Conservation (phyloP, 2,797 vertebrate genomes). For the Chloroceryle amazona region DNA sequence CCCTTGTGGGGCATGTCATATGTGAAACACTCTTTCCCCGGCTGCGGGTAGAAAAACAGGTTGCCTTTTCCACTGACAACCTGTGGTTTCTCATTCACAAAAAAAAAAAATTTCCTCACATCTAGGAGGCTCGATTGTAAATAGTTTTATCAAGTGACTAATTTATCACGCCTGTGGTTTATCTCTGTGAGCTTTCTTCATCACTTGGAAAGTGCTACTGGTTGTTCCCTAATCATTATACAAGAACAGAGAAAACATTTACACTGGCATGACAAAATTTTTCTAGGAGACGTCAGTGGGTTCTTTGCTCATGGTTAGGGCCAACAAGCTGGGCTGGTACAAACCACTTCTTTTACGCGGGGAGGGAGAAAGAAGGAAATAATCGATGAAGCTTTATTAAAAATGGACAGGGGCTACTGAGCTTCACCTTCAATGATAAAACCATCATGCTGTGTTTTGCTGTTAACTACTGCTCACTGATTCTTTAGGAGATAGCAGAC, state of each 20-base stretch:
- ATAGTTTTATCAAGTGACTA: slow-evolving; percentile 69
- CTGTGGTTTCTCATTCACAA: slow-evolving; percentile 75
- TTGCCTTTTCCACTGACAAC: slow-evolving; percentile 77
- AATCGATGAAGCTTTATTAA: not conserved
- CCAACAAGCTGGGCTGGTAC: not conserved
- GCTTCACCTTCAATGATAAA: not conserved
- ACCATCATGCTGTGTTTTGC: not conserved
- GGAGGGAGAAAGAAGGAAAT: slow-evolving; percentile 53
- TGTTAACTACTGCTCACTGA: not conserved
- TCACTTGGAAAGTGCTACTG: slow-evolving; percentile 73
- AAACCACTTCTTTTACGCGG: not conserved
- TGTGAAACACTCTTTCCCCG: slow-evolving; percentile 48
- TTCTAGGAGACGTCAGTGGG: slow-evolving; percentile 50
- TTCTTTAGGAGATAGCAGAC: not conserved
- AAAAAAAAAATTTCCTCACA: slow-evolving; percentile 63
- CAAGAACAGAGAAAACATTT: slow-evolving; percentile 55
- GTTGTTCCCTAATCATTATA: slow-evolving; percentile 71
- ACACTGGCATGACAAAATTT: slow-evolving; percentile 34
- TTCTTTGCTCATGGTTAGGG: slow-evolving; percentile 66
- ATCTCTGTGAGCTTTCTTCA: slow-evolving; percentile 35
- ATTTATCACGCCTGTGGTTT: slow-evolving; percentile 51
- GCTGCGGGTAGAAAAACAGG: slow-evolving; percentile 9
- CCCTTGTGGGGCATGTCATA: fast-evolving
- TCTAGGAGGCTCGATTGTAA: not conserved
- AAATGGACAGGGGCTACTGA: fast-evolving